Evolutionary conservation across 2,797 vertebrate genomes (phyloP), one percentile per base, ranked within the genome.

Genomic region (Sphaeramia orbicularis): DNA sequence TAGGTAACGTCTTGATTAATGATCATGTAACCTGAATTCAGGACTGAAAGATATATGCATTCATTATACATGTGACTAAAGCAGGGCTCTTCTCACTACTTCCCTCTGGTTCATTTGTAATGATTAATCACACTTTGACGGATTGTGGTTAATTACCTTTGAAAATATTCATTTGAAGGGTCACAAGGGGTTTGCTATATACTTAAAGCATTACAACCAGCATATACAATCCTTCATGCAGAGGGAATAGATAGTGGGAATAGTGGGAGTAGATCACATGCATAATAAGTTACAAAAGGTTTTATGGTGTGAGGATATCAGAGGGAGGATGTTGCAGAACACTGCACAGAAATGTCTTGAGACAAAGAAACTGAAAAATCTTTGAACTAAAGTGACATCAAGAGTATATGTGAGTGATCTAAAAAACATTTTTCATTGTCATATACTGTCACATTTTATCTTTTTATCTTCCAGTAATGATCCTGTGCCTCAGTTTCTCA

Each of bases 151-250:
- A 82, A 89, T 86, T 83, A 80, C 49, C 71, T 78, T 71, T 83
- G 68, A 85, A 86, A 81, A 81, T 78, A 80, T 74, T 84, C 0
- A 89, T 85, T 78, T 83, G 59, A 64, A 83, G 85, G 82, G 75
- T 86, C 80, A 83, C 45, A 41, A 52, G 47, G 65, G 66, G 11
- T 58, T 80, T 1, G 6, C 56, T 59, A 41, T 64, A 45, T 54
- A 71, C 42, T 66, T 58, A 65, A 37, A 61, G 44, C 65, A 61
- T 78, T 74, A 65, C 45, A 27, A 47, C 15, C 63, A 61, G 67
- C 56, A 56, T 57, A 64, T 65, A 43, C 53, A 65, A 49, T 36
- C 30, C 32, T 27, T 59, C 48, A 57, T 16, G 6, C 13, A 48
- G 1, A 52, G 37, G 42, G 65, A 54, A 37, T 35, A 40, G 21